phyloP scores from a whole-genome alignment of 23 tunicate genomes.

The Ascidia mentula region DNA sequence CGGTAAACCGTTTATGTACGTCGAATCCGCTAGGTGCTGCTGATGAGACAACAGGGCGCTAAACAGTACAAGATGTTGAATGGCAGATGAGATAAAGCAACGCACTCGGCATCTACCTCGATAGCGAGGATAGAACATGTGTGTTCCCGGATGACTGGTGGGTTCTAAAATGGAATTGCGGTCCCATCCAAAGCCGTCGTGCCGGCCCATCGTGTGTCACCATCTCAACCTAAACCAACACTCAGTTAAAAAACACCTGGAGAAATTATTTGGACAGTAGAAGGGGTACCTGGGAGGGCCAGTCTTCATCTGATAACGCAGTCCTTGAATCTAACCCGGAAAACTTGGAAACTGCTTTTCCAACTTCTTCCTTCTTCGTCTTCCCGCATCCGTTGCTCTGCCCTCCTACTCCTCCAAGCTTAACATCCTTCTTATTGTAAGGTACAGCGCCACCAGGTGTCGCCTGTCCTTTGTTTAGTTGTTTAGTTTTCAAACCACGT shows the following conservation, averaged over 20 bases:
- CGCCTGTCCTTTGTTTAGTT: neutral
- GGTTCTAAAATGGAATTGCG: constrained; percentile 75
- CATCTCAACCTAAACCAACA: constrained; percentile 76
- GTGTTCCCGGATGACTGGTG: constrained; percentile 64
- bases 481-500: neutral
- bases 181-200: constrained; percentile 96
- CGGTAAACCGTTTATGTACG: constrained; percentile 6
- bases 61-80: too few species aligned
- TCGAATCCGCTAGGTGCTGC: constrained; percentile 36
- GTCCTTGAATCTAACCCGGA: neutral
- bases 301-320: constrained; percentile 32
- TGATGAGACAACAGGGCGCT: constrained; percentile 79
- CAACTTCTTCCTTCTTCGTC: neutral
- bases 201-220: constrained; percentile 94
- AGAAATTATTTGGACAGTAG: too few species aligned
- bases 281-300: constrained; percentile 84
- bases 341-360: neutral
- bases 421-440: neutral
- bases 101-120: constrained; percentile 28
- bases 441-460: constrained; percentile 14
- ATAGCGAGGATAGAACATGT: constrained; percentile 51
- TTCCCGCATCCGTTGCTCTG: constrained; percentile 24
- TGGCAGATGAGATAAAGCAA: neutral
- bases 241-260: neutral
- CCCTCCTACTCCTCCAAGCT: constrained; percentile 9